Evolutionary conservation across 2,888 invertebrate genomes (phyloP).

Genomic region (Muscina levida): DNA sequence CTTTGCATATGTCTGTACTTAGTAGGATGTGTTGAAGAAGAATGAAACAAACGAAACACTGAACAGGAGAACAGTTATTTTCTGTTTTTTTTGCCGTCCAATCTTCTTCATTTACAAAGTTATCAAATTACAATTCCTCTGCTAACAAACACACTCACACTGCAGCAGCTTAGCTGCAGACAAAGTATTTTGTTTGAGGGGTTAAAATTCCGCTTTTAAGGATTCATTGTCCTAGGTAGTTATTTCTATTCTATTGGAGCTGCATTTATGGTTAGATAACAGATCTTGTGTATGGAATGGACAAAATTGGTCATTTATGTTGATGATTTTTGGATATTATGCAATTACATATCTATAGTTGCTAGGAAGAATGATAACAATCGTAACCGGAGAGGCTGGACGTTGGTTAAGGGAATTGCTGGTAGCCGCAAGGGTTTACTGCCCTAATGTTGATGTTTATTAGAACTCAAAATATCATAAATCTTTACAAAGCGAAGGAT

Average conservation of each 20-base stretch:
- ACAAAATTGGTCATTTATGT: constrained; percentile 12
- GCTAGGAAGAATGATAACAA: background rate
- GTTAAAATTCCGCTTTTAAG: constrained; percentile 33
- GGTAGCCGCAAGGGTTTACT: no score
- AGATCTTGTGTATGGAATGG: no score
- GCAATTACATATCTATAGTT: constrained; percentile 18
- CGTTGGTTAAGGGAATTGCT: constrained; percentile 24
- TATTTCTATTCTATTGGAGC: background rate
- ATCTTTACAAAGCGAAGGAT: no score
- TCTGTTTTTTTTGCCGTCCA: no score
- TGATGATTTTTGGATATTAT: constrained; percentile 2
- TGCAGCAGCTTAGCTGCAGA: no score
- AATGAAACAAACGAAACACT: no score
- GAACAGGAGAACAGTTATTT: background rate
- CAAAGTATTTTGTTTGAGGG: no score
- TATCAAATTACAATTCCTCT: constrained; percentile 62
- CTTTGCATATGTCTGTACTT: constrained; percentile 11
- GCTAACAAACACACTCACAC: no score
- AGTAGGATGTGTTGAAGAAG: background rate
- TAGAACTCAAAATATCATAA: no score
- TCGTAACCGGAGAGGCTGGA: background rate
- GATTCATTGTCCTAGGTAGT: constrained; percentile 5
- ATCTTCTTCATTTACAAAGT: constrained; percentile 54
- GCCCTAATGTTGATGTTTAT: no score
- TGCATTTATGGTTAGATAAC: constrained; percentile 15